Evolutionary conservation across 1,140 invertebrate species (phyloP).

Genomic region (Proctacanthus coquilletti): DNA sequence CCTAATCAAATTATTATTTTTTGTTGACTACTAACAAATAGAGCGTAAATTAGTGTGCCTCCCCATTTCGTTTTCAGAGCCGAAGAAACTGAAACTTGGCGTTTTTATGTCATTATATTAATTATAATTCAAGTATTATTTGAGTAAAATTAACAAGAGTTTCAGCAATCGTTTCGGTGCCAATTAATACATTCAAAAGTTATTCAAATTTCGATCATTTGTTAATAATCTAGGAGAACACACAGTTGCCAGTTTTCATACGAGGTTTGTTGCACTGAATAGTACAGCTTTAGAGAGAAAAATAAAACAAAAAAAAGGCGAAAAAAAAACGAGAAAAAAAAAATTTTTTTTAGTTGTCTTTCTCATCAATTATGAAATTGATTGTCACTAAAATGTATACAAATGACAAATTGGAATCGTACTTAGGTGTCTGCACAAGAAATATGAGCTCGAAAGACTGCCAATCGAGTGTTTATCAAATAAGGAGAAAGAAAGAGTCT

Average conservation of each 20-base stretch:
- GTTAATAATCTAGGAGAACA: too few relatives aligned
- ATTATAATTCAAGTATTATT: too few relatives aligned
- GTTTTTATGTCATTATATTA: too few relatives aligned
- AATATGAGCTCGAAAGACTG: constrained; percentile 22
- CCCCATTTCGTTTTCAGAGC: background rate
- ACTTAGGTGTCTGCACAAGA: constrained; percentile 20
- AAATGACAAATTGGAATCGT: constrained; percentile 1
- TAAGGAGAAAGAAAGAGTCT: constrained; percentile 18
- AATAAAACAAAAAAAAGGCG: too few relatives aligned
- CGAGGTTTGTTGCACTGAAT: too few relatives aligned
- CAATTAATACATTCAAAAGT: too few relatives aligned
- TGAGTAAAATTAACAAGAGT: too few relatives aligned
- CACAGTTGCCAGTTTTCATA: too few relatives aligned
- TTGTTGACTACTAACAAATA: background rate
- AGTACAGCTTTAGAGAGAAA: too few relatives aligned
- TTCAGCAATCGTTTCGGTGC: too few relatives aligned
- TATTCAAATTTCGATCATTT: too few relatives aligned
- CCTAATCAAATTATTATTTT: background rate
- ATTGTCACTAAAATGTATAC: constrained; percentile 5
- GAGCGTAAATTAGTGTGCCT: background rate
- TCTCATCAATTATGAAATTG: constrained; percentile 9
- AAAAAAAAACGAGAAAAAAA: background rate
- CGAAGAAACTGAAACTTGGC: too few relatives aligned
- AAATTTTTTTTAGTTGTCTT: constrained; percentile 9
- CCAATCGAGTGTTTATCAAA: constrained; percentile 25